phyloP scores from a whole-genome alignment of 2,888 invertebrate genomes.

The Galerucella calmariensis region DNA sequence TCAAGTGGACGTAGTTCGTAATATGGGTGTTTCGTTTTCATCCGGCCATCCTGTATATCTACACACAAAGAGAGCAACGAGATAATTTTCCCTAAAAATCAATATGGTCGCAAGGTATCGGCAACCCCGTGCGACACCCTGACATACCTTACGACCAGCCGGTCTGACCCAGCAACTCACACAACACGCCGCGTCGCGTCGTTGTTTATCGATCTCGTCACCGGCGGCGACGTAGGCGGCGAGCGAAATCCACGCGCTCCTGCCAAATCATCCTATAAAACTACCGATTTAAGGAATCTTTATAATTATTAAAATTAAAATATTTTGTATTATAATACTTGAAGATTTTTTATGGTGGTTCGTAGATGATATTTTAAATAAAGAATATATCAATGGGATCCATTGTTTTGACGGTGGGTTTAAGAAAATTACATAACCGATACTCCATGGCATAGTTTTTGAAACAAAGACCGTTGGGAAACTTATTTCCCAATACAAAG shows the following conservation, averaged over 20 bases:
- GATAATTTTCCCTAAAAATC: conserved; percentile 19
- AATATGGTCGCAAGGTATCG: conserved; percentile 11
- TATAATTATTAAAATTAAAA: too few species aligned
- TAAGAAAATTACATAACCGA: not conserved
- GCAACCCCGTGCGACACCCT: conserved; percentile 44
- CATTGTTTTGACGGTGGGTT: not conserved
- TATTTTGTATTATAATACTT: too few species aligned
- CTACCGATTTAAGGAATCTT: not conserved
- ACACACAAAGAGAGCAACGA: not conserved
- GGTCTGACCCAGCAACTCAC: conserved; percentile 48
- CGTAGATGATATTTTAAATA: too few species aligned
- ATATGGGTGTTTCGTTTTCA: too few species aligned
- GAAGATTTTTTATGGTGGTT: too few species aligned
- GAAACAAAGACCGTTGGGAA: not conserved
- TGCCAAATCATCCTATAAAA: conserved; percentile 21
- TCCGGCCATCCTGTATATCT: not conserved
- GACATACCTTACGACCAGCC: conserved; percentile 47
- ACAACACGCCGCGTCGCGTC: conserved; percentile 46
- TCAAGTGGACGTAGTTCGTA: too few species aligned
- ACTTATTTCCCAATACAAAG: not conserved
- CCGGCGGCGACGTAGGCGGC: conserved; percentile 26
- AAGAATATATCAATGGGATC: not conserved
- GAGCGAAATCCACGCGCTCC: conserved; percentile 34
- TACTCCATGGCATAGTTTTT: not conserved
- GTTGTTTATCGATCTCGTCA: conserved; percentile 49